Evolutionary conservation across 2,113 vertebrate species (phyloP).

Genomic region (Mormyrus lacerda): DNA sequence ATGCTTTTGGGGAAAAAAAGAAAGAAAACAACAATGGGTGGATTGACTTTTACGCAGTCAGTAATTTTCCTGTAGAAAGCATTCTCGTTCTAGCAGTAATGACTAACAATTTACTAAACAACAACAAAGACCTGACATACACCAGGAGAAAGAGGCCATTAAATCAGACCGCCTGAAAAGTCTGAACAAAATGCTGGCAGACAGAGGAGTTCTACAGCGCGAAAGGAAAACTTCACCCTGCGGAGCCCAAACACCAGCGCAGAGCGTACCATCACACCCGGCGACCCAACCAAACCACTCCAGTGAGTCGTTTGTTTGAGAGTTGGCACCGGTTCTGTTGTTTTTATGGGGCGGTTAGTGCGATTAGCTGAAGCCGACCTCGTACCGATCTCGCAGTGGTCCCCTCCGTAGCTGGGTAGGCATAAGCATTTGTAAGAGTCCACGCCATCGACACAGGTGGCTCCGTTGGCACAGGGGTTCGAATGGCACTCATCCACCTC

Average conservation of each 20-base stretch:
- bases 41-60: neutral
- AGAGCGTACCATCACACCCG: neutral
- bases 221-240: neutral
- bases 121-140: neutral
- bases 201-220: neutral
- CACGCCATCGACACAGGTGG: slow-evolving; percentile 85
- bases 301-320: slow-evolving; percentile 9
- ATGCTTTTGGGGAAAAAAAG: neutral
- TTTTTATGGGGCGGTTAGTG: slow-evolving; percentile 67
- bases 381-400: slow-evolving; percentile 93
- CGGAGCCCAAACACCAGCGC: neutral
- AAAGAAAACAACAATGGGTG: neutral
- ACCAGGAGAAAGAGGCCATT: neutral
- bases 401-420: slow-evolving; percentile 98
- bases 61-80: slow-evolving; percentile 15
- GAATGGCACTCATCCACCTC: slow-evolving; percentile 90
- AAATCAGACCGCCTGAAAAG: neutral
- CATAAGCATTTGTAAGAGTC: slow-evolving; percentile 98
- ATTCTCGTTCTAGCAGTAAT: slow-evolving; percentile 27
- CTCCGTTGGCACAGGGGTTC: slow-evolving; percentile 95
- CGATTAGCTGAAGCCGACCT: slow-evolving; percentile 85
- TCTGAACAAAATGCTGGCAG: neutral
- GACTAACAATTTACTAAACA: slow-evolving; percentile 9
- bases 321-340: slow-evolving; percentile 23
- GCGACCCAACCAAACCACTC: slow-evolving; percentile 6